phyloP scores from a whole-genome alignment of 2,797 vertebrate species.

The Sebastiscus tertius region DNA sequence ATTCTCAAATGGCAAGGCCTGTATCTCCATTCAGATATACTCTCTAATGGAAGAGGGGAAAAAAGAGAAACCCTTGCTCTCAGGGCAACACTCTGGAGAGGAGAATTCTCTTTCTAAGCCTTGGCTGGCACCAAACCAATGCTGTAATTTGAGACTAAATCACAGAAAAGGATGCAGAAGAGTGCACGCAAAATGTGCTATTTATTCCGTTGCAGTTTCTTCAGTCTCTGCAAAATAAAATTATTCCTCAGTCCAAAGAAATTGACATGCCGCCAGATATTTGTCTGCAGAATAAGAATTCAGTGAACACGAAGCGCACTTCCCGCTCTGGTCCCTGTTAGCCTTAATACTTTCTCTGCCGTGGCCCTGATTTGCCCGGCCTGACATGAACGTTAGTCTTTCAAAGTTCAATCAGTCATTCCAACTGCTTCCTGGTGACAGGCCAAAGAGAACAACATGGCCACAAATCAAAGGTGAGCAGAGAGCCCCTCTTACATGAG shows the following conservation, averaged over 20 bases:
- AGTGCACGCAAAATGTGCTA: constrained; percentile 32
- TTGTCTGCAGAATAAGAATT: constrained; percentile 45
- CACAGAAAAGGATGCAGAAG: constrained; percentile 58
- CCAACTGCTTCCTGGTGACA: constrained; percentile 71
- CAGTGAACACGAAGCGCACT: constrained; percentile 25
- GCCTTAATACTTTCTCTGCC: constrained; percentile 32
- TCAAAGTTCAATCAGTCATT: constrained; percentile 79
- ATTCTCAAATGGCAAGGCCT: constrained; percentile 68
- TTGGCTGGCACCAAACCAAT: constrained; percentile 52
- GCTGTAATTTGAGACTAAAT: constrained; percentile 68
- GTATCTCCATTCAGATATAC: constrained; percentile 60
- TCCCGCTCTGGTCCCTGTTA: constrained; percentile 33
- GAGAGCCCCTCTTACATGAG: constrained; percentile 46
- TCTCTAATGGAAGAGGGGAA: constrained; percentile 53
- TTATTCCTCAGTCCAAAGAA: constrained; percentile 35
- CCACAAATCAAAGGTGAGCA: constrained; percentile 78
- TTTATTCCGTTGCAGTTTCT: constrained; percentile 46
- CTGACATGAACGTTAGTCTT: constrained; percentile 73
- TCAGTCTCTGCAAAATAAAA: constrained; percentile 41
- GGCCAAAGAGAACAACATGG: constrained; percentile 75
- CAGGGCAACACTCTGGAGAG: constrained; percentile 52
- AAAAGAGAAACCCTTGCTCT: constrained; percentile 26
- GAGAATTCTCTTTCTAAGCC: constrained; percentile 44
- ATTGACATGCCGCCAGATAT: constrained; percentile 32
- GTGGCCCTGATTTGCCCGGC: constrained; percentile 42